Base-by-base conservation (phyloP, 2,113 vertebrate genomes). In the Tetrao urogallus region DNA sequence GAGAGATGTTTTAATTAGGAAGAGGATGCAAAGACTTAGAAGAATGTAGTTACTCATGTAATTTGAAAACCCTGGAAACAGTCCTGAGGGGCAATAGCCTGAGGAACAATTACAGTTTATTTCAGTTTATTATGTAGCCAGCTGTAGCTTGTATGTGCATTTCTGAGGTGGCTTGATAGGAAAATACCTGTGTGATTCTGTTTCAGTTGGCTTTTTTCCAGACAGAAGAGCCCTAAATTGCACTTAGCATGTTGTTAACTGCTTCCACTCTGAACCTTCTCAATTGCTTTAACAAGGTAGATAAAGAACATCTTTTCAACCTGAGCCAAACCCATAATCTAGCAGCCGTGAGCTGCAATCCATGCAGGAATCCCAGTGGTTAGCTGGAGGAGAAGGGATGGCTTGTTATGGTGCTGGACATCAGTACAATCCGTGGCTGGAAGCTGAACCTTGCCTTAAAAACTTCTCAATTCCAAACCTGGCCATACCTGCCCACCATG, bases 1-100 rank as follows among this genome's bases (percentile, higher is more conserved):
- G 42, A 81, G 64, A 28, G 70, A 76, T 92, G 36, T 88, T 97
- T 91, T 88, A 97, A 95, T 82, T 90, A 85, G 81, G 81, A 69
- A 73, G n/a, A 89, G 32, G 72, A 87, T 82, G 45, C 50, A 82
- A 58, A 93, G 78, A 84, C 86, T 94, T 82, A 36, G 17, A 91
- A 83, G n/a, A 86, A 58, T 11, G 6, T 57, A 82, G 86, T 96
- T 94, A 81, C 57, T 85, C 0, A 0, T 66, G 73, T 73, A 85
- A 95, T 93, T 77, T 67, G 45, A 95, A 96, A 76, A 73, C 52
- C 77, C 70, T 89, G 25, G 57, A 32, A 93, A 86, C 88, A 92
- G 81, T 93, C 82, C 80, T 92, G 69, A 61, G 81, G 88, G 67
- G 80, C 61, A 38, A 1, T 61, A 94, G 82, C 50, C 73, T 91